Conservation (phyloP, 2,888 invertebrate species). For the Eudasyphora cyanicolor region DNA sequence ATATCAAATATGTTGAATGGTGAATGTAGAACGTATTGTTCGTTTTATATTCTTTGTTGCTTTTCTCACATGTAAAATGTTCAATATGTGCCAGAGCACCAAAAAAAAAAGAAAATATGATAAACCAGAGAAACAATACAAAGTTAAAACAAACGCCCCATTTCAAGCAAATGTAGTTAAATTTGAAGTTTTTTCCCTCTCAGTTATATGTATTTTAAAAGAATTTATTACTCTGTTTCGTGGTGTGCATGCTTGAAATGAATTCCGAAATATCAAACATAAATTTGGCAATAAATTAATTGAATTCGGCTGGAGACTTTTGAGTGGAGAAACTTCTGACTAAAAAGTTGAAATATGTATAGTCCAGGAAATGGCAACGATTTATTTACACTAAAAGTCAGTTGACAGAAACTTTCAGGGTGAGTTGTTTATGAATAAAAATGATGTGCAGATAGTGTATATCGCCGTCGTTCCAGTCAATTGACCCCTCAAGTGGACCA, state of each 20-base stretch:
- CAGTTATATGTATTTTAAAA: not conserved
- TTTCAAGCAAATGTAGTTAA: not conserved
- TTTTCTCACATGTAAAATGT: not conserved
- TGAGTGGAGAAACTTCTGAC: no score
- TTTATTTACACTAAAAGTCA: no score
- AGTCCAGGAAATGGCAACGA: no score
- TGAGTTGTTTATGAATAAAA: no score
- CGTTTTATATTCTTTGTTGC: not conserved
- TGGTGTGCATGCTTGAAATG: not conserved
- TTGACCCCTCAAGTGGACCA: no score
- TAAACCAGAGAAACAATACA: not conserved
- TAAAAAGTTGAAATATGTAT: no score
- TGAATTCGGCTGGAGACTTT: no score
- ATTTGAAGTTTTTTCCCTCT: not conserved
- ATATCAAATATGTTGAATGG: slow-evolving; percentile 8
- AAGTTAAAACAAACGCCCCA: not conserved
- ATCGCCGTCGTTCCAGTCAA: no score
- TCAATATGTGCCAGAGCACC: slow-evolving; percentile 7
- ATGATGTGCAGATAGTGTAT: no score
- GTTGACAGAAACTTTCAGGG: no score
- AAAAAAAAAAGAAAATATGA: not conserved
- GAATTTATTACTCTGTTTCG: slow-evolving; percentile 14
- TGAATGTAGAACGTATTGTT: not conserved
- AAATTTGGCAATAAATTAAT: not conserved
- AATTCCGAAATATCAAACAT: slow-evolving; percentile 5